Conservation (phyloP, 2,888 invertebrate genomes). For the Ctena decussata region DNA sequence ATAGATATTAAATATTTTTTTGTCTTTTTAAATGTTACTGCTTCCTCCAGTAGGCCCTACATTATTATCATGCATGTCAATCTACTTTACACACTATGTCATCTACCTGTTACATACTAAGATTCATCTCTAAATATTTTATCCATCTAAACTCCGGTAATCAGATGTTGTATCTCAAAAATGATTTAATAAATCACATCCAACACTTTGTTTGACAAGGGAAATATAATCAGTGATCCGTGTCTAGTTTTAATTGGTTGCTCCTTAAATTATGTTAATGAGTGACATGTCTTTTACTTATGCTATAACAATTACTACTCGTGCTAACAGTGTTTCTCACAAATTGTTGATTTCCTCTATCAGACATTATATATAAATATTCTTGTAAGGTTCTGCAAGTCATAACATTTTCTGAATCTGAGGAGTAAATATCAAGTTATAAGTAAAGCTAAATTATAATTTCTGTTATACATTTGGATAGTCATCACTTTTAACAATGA, state of each 20-base stretch:
- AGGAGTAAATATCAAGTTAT: background rate
- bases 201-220: background rate
- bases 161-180: slow-evolving; percentile 1
- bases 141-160: background rate
- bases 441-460: too few relatives aligned
- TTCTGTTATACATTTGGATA: too few relatives aligned
- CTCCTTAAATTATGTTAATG: background rate
- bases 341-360: background rate
- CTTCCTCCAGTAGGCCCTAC: too few relatives aligned
- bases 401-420: background rate
- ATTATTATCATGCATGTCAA: background rate
- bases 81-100: background rate
- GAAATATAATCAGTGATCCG: background rate
- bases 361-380: background rate
- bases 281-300: slow-evolving; percentile 1
- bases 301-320: background rate
- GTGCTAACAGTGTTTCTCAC: background rate
- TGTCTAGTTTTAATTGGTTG: background rate
- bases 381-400: background rate
- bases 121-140: background rate
- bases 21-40: too few relatives aligned
- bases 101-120: background rate
- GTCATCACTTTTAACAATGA: too few relatives aligned
- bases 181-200: slow-evolving; percentile 1
- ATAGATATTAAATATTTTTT: too few relatives aligned